Evolutionary conservation across 2,888 invertebrate species (phyloP).

Genomic region (Stegana nigrithorax): DNA sequence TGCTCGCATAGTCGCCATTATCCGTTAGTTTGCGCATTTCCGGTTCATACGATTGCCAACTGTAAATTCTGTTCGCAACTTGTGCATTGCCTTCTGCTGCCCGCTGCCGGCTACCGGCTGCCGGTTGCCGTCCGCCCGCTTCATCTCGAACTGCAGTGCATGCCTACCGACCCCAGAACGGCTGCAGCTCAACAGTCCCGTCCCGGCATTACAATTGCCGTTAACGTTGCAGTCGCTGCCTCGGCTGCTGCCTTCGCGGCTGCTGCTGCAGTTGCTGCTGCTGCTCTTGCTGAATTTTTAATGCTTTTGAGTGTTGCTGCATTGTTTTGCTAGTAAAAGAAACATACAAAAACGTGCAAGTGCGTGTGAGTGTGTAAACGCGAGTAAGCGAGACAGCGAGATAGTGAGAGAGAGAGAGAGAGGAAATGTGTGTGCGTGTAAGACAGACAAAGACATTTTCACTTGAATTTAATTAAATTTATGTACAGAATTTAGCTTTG

Average conservation of each 20-base stretch:
- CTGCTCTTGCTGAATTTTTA: slow-evolving; percentile 41
- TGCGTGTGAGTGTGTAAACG: not conserved
- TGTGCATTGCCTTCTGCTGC: not conserved
- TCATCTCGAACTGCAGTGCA: not conserved
- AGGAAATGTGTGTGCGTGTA: not conserved
- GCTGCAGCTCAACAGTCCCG: too few relatives aligned
- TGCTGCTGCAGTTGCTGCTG: not conserved
- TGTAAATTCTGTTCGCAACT: not conserved
- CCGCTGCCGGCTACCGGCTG: not conserved
- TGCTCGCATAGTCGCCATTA: slow-evolving; percentile 42
- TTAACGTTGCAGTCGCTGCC: not conserved
- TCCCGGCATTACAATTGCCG: too few relatives aligned
- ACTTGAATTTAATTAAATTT: slow-evolving; percentile 7
- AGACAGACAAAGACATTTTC: too few relatives aligned
- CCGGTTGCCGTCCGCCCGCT: not conserved
- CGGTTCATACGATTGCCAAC: slow-evolving; percentile 48
- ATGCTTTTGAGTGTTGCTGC: slow-evolving; percentile 38
- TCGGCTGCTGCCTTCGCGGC: not conserved
- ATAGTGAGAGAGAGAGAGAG: too few relatives aligned
- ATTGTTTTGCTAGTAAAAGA: slow-evolving; percentile 16
- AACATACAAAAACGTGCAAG: not conserved
- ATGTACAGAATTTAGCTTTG: slow-evolving; percentile 3
- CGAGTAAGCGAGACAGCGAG: too few relatives aligned
- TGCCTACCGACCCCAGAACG: not conserved
- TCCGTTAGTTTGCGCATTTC: slow-evolving; percentile 60